Conservation (phyloP, 2,113 vertebrate species). For the Caretta caretta region DNA sequence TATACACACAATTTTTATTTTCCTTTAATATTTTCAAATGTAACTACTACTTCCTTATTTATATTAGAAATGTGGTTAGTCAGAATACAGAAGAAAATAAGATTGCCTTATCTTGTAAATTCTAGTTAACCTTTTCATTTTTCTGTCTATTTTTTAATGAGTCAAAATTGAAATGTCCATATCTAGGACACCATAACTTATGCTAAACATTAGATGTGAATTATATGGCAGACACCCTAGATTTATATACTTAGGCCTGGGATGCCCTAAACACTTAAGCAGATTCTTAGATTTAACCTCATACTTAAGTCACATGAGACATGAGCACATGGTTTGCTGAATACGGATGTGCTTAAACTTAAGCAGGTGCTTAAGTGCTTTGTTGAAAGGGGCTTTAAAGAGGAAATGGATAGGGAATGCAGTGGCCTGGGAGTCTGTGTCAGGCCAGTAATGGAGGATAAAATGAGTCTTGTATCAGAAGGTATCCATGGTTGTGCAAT, state of each 20-base stretch:
- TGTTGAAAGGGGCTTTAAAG: background rate
- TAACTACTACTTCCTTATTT: background rate
- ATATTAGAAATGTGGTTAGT: background rate
- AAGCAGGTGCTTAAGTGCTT: background rate
- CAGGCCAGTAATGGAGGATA: background rate
- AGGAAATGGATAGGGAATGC: background rate
- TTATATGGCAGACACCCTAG: accelerated
- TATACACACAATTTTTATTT: background rate
- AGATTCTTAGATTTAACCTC: background rate
- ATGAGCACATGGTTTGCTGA: background rate
- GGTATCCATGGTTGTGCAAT: background rate
- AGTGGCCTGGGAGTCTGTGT: background rate
- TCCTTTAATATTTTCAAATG: background rate
- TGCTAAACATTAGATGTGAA: background rate
- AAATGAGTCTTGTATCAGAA: background rate
- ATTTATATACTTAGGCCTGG: background rate
- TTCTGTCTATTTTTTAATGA: accelerated
- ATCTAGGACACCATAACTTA: accelerated
- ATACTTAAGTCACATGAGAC: background rate
- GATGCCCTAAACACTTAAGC: background rate
- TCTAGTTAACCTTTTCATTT: background rate
- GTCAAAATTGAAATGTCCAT: accelerated
- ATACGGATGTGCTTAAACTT: background rate
- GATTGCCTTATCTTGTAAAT: background rate
- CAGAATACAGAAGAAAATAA: background rate